Evolutionary conservation across 2,888 invertebrate genomes (phyloP).

Genomic region (Sinhomidia bicolor): DNA sequence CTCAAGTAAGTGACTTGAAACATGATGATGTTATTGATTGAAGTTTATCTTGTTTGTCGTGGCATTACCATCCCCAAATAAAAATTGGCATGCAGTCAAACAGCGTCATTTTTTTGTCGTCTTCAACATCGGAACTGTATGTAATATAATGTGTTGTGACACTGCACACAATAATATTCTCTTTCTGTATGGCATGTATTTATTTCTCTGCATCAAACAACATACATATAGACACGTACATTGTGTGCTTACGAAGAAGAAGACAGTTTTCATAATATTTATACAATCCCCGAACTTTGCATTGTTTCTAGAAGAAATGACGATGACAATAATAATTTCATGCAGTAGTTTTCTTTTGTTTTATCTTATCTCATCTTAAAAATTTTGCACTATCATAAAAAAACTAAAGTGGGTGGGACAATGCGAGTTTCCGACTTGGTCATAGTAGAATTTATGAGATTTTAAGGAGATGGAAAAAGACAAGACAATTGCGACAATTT

Average conservation of each 20-base stretch:
- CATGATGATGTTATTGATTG: slow-evolving; percentile 1
- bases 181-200: no score
- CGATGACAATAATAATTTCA: not conserved
- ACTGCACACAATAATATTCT: not conserved
- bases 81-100: slow-evolving; percentile 55
- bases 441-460: slow-evolving; percentile 46
- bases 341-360: not conserved
- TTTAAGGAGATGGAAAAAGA: slow-evolving; percentile 42
- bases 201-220: no score
- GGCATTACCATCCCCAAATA: not conserved
- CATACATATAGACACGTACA: no score
- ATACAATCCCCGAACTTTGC: not conserved
- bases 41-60: not conserved
- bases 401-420: not conserved
- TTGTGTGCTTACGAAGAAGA: no score
- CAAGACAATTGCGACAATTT: slow-evolving; percentile 41
- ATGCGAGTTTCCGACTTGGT: not conserved
- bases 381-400: not conserved
- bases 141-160: not conserved
- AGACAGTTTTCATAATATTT: no score
- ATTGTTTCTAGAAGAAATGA: not conserved
- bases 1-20: not conserved
- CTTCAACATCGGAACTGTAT: not conserved
- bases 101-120: slow-evolving; percentile 46
- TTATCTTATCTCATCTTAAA: no score